These are phyloP conservation scores for Hemibagrus wyckioides DNA, from an alignment of 2,113 vertebrate genomes.

Conservation along the genomic window DNA sequence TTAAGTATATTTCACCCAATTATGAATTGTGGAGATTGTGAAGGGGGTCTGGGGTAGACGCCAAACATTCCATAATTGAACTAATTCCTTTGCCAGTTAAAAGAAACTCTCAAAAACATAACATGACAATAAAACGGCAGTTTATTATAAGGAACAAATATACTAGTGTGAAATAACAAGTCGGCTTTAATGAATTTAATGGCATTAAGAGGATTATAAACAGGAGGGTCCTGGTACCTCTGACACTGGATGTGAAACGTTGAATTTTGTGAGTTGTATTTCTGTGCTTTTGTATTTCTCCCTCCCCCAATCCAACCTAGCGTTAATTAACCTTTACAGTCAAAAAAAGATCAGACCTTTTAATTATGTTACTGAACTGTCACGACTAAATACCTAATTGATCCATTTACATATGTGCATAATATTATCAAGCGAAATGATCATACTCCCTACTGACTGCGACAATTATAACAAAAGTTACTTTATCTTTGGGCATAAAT, in stretches of 20 bases:
- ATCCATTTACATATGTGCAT: slow-evolving; percentile 80
- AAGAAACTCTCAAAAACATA: slow-evolving; percentile 56
- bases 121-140: slow-evolving; percentile 55
- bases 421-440: slow-evolving; percentile 71
- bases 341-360: slow-evolving; percentile 74
- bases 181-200: slow-evolving; percentile 66
- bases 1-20: slow-evolving; percentile 77
- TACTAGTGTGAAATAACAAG: slow-evolving; percentile 63
- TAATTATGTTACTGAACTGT: slow-evolving; percentile 74
- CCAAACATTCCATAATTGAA: slow-evolving; percentile 40
- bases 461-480: slow-evolving; percentile 74
- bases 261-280: slow-evolving; percentile 44
- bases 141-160: slow-evolving; percentile 65
- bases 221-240: slow-evolving; percentile 57
- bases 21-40: slow-evolving; percentile 37
- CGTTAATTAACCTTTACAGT: slow-evolving; percentile 78
- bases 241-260: slow-evolving; percentile 56
- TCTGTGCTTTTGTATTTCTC: background rate
- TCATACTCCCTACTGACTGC: slow-evolving; percentile 71
- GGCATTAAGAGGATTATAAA: slow-evolving; percentile 63
- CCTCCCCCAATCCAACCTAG: background rate
- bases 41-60: slow-evolving; percentile 7
- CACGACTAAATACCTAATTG: slow-evolving; percentile 69
- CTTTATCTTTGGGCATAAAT: slow-evolving; percentile 58
- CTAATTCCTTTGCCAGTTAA: slow-evolving; percentile 47